These are phyloP conservation scores for Conistra vaccinii DNA, from an alignment of 2,888 invertebrate species.

Conservation along the genomic window DNA sequence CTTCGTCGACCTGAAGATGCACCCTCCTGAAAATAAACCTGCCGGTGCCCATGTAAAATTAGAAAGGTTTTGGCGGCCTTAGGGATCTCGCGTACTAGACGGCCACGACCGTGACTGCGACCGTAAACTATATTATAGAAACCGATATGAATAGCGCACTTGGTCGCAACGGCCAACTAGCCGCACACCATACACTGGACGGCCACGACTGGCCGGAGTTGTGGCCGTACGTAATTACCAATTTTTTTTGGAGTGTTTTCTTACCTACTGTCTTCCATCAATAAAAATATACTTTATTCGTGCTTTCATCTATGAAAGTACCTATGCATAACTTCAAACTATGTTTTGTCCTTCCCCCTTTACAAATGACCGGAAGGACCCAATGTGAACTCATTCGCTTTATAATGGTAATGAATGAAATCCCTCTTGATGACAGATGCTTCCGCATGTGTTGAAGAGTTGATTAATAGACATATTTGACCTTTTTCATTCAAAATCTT, in stretches of 20 bases:
- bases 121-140: too few relatives aligned
- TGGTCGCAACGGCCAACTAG: too few relatives aligned
- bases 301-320: constrained; percentile 3
- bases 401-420: constrained; percentile 79
- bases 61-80: neutral
- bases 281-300: neutral
- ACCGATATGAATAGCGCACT: too few relatives aligned
- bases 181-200: too few relatives aligned
- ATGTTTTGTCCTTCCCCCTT: constrained; percentile 57
- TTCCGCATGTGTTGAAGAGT: constrained; percentile 77
- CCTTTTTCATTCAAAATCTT: constrained; percentile 62
- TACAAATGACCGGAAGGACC: constrained; percentile 66
- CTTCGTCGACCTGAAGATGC: too few relatives aligned
- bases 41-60: too few relatives aligned
- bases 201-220: too few relatives aligned
- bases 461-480: constrained; percentile 71
- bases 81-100: too few relatives aligned
- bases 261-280: neutral
- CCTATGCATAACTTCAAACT: constrained; percentile 5
- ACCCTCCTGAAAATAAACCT: too few relatives aligned
- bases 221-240: too few relatives aligned
- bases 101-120: too few relatives aligned
- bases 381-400: constrained; percentile 72
- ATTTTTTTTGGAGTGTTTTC: too few relatives aligned
- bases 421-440: constrained; percentile 79